Conservation (phyloP, 2,797 vertebrate species). For the Geotrypetes seraphini region DNA sequence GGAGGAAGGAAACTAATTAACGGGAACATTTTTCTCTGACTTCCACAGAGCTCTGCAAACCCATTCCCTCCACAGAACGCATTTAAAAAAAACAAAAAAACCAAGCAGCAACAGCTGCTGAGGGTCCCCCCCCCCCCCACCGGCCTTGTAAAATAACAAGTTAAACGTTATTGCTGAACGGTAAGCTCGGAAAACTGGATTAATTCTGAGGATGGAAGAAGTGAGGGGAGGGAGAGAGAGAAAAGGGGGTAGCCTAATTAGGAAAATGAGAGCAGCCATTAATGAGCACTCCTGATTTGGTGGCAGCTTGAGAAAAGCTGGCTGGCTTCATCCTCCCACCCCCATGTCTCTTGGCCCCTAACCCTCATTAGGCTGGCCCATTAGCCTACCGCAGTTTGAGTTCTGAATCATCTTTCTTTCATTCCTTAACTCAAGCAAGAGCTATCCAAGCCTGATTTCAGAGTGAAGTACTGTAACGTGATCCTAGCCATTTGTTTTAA, state of each 20-base stretch:
- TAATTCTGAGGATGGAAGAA: slow-evolving; percentile 27
- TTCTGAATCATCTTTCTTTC: slow-evolving; percentile 4
- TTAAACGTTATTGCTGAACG: slow-evolving; percentile 31
- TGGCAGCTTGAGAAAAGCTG: slow-evolving; percentile 28
- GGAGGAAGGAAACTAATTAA: slow-evolving; percentile 12
- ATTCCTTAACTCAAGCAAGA: slow-evolving; percentile 23
- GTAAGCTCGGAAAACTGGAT: slow-evolving; percentile 30
- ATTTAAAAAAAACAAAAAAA: too few species aligned
- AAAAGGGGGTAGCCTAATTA: slow-evolving; percentile 29
- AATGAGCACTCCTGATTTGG: slow-evolving; percentile 33
- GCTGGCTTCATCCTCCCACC: slow-evolving; percentile 13
- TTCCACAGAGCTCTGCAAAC: slow-evolving; percentile 7
- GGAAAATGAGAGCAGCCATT: slow-evolving; percentile 29
- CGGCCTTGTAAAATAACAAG: slow-evolving; percentile 36
- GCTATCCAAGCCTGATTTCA: slow-evolving; percentile 9
- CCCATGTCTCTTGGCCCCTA: slow-evolving; percentile 15
- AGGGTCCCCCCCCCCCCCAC: neutral
- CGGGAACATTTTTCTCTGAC: neutral
- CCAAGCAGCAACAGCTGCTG: too few species aligned
- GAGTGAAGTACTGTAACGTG: slow-evolving; percentile 5
- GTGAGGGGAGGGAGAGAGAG: too few species aligned
- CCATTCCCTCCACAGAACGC: too few species aligned
- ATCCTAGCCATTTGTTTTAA: slow-evolving; percentile 9
- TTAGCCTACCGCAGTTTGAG: slow-evolving; percentile 69
- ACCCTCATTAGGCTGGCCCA: too few species aligned